Evolutionary conservation across 2,113 vertebrate species (phyloP), one percentile per base, ranked within the genome.

Genomic region (Mesoclemmys tuberculata): DNA sequence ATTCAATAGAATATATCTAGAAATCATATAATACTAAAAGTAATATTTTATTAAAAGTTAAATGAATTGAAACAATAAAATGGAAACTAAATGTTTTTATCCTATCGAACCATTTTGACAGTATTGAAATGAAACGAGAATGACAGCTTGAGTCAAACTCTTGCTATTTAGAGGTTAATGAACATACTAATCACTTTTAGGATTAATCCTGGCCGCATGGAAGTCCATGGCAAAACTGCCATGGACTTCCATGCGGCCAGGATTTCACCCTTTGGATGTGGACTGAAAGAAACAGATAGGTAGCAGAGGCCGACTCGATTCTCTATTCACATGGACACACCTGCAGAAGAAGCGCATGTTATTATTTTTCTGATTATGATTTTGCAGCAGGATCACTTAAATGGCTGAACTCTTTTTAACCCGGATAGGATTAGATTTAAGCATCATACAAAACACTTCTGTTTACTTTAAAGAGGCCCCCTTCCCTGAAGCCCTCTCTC

Each of bases 401-500:
- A 24, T 22, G 38, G 10, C 71, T 38, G 38, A 41, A 38, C 35
- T n/a, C n/a, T 22, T 74, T 74, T 38, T 3, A 74, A 44, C 22
- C 22, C 38, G 24, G 38, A 44, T 74, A 22, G 22, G 21, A 41
- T 74, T 74, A 74, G 38, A 74, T 22, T 12, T 41, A 64, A 44
- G 71, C n/a, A 41, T 38, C 38, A 11, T 12, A 21, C 38, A 74
- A 74, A 74, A 24, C n/a, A 74, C 71, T 74, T 61, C 75, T 64
- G 31, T 35, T 68, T 0, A 0, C 5, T n/a, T 16, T 16, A 49
- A 9, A 85, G 41, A 77, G 41, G 48, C 84, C 94, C 90, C 97
- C 94, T 52, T 93, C 38, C 51, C 79, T 49, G n/a, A 21, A 49
- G 27, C 24, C 82, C 96, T 95, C 95, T 95, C 93, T 83, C 10